Base-by-base conservation (phyloP, 2,113 vertebrate genomes). In the Petrocephalus microphthalmus region DNA sequence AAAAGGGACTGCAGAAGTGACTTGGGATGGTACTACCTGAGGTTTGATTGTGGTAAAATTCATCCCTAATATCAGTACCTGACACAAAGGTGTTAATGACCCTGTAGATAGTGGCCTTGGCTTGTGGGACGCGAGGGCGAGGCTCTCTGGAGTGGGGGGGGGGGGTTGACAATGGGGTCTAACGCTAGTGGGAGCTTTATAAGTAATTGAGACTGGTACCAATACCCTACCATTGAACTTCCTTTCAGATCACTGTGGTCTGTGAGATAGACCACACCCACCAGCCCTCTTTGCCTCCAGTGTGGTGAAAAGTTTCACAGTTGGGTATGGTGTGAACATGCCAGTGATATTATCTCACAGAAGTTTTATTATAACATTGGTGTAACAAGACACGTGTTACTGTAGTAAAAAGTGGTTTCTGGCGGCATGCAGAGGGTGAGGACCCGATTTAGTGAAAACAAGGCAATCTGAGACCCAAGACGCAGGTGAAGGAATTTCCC, bases 51-150 rank as follows among this genome's bases (percentile, higher is more conserved):
- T 78, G 71, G 15, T 74, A 64, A 11, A 64, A 25, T 64, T 7
- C 67, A 37, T 37, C 71, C 89, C 88, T 90, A 91, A 89, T 92
- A 67, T 84, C 60, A 54, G 19, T 71, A 87, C 56, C 37, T 90
- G 49, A 52, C 91, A 90, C 85, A 37, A 84, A 47, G 87, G 84
- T 90, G 91, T 52, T 89, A 89, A 91, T 90, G 88, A 52, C 87
- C 67, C 81, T 8, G 25, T 64, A 53, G 83, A 89, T 78, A 82
- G 89, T 83, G 81, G 45, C n/a, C 25, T 22, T 56, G 57, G 37
- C 17, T 37, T 86, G 47, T 83, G 33, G n/a, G 51, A n/a, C 53
- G 7, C 53, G 7, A 25, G 19, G 49, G 11, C 45, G 8, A 29
- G 10, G 42, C n/a, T 84, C 51, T 53, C 7, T 33, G 25, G 47